Evolutionary conservation across 2,113 vertebrate genomes (phyloP).

Genomic region (Cisticola juncidis): DNA sequence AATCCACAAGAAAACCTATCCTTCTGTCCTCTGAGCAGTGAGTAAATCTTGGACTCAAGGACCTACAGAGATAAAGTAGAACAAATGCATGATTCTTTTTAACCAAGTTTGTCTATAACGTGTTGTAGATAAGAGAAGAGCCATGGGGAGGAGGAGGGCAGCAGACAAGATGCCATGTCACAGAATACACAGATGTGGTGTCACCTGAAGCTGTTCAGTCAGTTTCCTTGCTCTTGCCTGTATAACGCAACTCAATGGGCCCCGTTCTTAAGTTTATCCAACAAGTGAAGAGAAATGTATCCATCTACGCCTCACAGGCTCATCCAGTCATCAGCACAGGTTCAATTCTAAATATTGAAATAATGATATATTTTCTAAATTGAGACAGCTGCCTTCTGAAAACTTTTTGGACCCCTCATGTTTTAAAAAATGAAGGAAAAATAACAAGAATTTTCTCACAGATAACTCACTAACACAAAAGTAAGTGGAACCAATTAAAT

Average conservation of each 20-base stretch:
- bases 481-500: not conserved
- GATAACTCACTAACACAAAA: not conserved
- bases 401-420: not conserved
- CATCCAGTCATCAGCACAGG: not conserved
- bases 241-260: not conserved
- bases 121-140: not conserved
- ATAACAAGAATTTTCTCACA: not conserved
- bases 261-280: not conserved
- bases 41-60: not conserved
- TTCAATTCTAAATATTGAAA: not conserved
- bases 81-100: not conserved
- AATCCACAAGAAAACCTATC: accelerated
- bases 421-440: not conserved
- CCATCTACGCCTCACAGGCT: too few species aligned
- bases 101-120: not conserved
- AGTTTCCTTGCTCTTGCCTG: not conserved
- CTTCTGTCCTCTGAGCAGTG: not conserved
- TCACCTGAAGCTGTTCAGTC: not conserved
- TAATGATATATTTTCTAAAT: not conserved
- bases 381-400: accelerated
- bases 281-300: not conserved
- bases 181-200: not conserved
- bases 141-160: not conserved
- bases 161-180: not conserved
- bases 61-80: not conserved